Evolutionary conservation across 1,140 invertebrate genomes (phyloP).

Genomic region (Leptinotarsa texana): DNA sequence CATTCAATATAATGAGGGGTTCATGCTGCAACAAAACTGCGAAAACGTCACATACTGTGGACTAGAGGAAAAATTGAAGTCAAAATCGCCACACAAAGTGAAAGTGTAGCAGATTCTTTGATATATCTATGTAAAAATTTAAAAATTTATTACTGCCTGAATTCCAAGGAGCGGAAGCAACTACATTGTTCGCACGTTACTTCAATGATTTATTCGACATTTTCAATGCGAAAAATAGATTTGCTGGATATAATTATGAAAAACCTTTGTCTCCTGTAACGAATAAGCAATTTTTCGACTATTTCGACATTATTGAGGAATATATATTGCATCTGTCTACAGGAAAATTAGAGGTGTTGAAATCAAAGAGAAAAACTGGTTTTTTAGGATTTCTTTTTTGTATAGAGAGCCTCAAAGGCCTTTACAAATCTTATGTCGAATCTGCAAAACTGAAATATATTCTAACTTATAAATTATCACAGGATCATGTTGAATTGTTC

Average conservation of each 20-base stretch:
- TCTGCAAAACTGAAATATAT: conserved; percentile 27
- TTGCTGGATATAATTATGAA: no score
- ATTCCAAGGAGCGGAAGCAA: neutral
- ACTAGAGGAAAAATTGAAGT: neutral
- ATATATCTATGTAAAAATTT: conserved; percentile 4
- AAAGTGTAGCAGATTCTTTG: no score
- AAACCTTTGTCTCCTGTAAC: no score
- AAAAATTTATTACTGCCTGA: neutral
- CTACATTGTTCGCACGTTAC: neutral
- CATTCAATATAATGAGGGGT: conserved; percentile 35
- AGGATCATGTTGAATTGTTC: conserved; percentile 39
- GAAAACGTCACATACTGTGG: neutral
- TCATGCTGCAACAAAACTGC: conserved; percentile 34
- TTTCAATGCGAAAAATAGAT: no score
- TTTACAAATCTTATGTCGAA: no score
- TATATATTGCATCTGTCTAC: no score
- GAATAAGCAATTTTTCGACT: no score
- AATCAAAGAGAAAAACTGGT: conserved; percentile 4
- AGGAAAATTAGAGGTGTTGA: neutral
- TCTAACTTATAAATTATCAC: conserved; percentile 32
- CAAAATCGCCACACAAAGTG: neutral
- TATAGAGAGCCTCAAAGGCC: no score
- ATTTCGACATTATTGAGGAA: neutral
- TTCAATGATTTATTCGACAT: no score
- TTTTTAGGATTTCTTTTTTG: neutral